phyloP scores from a whole-genome alignment of 2,888 invertebrate genomes.

The Parthenolecanium corni region DNA sequence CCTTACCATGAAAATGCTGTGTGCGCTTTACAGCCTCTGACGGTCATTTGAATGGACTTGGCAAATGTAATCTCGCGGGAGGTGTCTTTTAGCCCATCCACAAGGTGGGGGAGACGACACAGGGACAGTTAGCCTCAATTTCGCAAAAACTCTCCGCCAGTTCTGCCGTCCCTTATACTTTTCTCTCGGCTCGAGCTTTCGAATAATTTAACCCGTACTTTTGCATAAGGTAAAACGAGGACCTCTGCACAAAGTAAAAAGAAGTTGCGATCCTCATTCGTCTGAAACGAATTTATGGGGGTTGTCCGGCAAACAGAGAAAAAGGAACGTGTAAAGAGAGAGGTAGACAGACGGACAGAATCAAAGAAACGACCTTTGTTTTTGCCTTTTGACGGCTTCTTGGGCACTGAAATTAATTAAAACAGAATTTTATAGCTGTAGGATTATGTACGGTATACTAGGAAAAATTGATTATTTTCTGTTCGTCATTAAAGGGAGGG shows the following conservation, averaged over 20 bases:
- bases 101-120: too few species aligned
- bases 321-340: too few species aligned
- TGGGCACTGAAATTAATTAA: too few species aligned
- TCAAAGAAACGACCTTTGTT: too few species aligned
- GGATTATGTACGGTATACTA: too few species aligned
- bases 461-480: too few species aligned
- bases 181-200: neutral
- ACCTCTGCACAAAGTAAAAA: slow-evolving; percentile 18
- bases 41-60: slow-evolving; percentile 29
- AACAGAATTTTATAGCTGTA: too few species aligned
- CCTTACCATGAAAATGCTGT: slow-evolving; percentile 12
- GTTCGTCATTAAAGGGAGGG: too few species aligned
- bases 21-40: slow-evolving; percentile 26
- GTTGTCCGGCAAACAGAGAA: too few species aligned
- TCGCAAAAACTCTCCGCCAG: neutral
- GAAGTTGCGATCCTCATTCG: slow-evolving; percentile 24
- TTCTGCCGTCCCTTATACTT: neutral
- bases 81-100: slow-evolving; percentile 16
- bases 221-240: slow-evolving; percentile 17
- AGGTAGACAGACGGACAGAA: too few species aligned
- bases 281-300: slow-evolving; percentile 21
- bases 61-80: slow-evolving; percentile 27
- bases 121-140: slow-evolving; percentile 21
- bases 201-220: slow-evolving; percentile 24
- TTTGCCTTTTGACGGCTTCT: too few species aligned